Percentiles rank a stretch among this genome's conserved stretches.
These are phyloP conservation scores for Enchytraeus crypticus DNA, from an alignment of 2,888 invertebrate genomes.

Conservation along the genomic window DNA sequence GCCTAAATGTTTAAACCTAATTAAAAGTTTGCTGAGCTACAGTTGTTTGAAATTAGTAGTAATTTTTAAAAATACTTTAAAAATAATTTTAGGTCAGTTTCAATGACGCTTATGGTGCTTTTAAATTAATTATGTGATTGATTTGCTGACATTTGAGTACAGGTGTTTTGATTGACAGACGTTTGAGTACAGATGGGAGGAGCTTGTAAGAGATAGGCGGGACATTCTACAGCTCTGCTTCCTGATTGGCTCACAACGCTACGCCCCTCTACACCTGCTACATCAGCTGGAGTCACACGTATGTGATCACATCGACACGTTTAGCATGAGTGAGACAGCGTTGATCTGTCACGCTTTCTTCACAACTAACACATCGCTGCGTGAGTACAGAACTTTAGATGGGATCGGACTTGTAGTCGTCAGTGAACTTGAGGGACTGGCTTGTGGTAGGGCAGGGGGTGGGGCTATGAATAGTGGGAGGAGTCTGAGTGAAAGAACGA, in stretches of 20 bases:
- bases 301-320: no score
- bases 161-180: no score
- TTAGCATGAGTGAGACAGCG: not conserved
- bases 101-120: no score
- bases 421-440: not conserved
- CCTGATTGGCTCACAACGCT: not conserved
- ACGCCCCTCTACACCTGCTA: not conserved
- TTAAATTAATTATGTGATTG: no score
- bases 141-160: no score
- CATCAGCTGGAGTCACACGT: not conserved
- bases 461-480: no score
- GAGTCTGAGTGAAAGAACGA: not conserved
- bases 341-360: not conserved
- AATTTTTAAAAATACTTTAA: no score
- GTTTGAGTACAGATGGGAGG: not conserved
- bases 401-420: not conserved
- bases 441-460: not conserved
- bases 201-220: not conserved
- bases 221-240: not conserved
- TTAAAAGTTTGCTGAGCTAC: no score
- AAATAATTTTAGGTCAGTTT: no score
- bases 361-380: not conserved
- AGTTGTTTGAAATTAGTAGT: no score
- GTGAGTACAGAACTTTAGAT: not conserved
- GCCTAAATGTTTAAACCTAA: no score